These are phyloP conservation scores for Columba guinea DNA, from an alignment of 2,797 vertebrate genomes.

Conservation along the genomic window DNA sequence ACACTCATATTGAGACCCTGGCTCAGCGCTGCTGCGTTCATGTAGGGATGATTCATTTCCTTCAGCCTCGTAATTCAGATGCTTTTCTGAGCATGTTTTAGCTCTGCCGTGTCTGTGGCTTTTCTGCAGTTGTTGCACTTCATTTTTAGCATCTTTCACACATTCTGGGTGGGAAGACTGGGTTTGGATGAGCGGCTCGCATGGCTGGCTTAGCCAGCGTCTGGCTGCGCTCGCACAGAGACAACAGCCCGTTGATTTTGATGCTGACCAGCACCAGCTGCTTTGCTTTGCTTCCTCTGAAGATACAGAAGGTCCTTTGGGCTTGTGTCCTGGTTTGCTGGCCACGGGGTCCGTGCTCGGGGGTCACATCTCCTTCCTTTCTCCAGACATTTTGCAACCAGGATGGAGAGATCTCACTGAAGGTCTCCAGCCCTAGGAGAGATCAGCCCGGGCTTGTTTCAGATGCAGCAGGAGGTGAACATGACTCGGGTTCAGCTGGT, in stretches of 20 bases:
- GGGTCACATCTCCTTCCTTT: not conserved
- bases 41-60: constrained; percentile 21
- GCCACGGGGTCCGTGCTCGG: not conserved
- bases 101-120: not conserved
- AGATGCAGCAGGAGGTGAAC: too few relatives aligned
- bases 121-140: not conserved
- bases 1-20: rapidly evolving
- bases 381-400: too few relatives aligned
- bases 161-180: not conserved
- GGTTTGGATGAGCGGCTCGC: not conserved
- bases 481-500: rapidly evolving
- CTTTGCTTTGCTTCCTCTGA: not conserved
- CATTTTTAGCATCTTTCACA: not conserved
- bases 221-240: not conserved
- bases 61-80: not conserved
- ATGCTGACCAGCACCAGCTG: not conserved
- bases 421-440: too few relatives aligned
- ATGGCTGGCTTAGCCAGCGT: rapidly evolving
- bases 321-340: not conserved
- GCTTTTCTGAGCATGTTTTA: not conserved
- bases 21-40: not conserved
- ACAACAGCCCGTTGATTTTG: not conserved
- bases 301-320: not conserved
- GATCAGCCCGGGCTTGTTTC: not conserved
- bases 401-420: too few relatives aligned